Base-by-base conservation (phyloP, 2,888 invertebrate species). In the Dynastes maya region DNA sequence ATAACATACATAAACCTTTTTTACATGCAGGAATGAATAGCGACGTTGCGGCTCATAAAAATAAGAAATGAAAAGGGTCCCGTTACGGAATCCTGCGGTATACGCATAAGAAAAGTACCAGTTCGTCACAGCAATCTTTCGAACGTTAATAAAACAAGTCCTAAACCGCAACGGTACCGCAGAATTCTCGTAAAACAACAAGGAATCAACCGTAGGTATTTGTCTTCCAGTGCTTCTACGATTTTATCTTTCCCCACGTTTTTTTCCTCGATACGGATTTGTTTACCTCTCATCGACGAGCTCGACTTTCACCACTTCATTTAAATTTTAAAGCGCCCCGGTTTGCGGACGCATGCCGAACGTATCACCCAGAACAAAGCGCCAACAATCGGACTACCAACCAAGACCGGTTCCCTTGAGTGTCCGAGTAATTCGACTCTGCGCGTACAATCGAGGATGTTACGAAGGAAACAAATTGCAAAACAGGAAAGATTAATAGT, bases 321-420 rank as follows among this genome's bases (percentile, higher is more conserved):
- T 65, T 65, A 65, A 65, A 65, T 65, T 65, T 65, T 65, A 65
- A 65, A 65, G 40, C 65, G 45, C 16, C 22, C 22, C 37, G 65
- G 13, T 65, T n/a, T 65, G 45, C 40, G 40, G 40, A 13, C 65
- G 40, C 65, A 65, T 37, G 64, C n/a, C 64, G 37, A 32, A 11
- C 32, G 32, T 64, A 29, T 40, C 40, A 6, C 45, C 0, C 8
- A 45, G 65, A 45, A 55, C 55, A 6, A 55, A 2, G 11, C 1
- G 2, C 55, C 11, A 45, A 45, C 45, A 45, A 45, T 45, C 45
- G 45, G 45, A 45, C 45, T 6, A 45, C 2, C 45, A 11, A 45
- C 11, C 45, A n/a, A 55, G 55, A 8, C 11, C 6, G 16, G 22
- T 16, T 55, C 45, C 11, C 45, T 8, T 45, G 45, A 45, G 45